A percentile compares a stretch with the other conserved stretches of the same genome.
These are phyloP conservation scores for Hydropsyche betteni DNA, from an alignment of 2,888 invertebrate species.

Conservation along the genomic window DNA sequence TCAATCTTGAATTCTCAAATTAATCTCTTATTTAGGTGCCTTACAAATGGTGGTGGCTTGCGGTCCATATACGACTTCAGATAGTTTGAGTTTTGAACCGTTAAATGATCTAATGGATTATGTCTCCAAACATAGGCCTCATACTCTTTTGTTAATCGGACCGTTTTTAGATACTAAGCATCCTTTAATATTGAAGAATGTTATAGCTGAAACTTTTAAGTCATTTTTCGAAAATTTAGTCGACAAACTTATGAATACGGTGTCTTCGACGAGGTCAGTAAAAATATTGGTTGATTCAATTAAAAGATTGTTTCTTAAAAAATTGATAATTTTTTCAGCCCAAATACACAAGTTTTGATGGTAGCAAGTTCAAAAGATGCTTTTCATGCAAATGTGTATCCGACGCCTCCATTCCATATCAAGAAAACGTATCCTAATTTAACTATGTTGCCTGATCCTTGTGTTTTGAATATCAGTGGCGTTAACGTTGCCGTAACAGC, in stretches of 20 bases:
- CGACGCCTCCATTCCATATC: slow-evolving; percentile 79
- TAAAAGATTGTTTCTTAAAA: slow-evolving; percentile 19
- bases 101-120: slow-evolving; percentile 78
- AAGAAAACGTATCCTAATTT: slow-evolving; percentile 70
- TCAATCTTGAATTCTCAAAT: neutral
- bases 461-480: slow-evolving; percentile 79
- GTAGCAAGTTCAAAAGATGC: slow-evolving; percentile 81
- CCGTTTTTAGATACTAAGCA: slow-evolving; percentile 84
- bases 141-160: slow-evolving; percentile 83
- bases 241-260: slow-evolving; percentile 69
- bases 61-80: slow-evolving; percentile 84
- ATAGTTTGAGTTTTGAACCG: slow-evolving; percentile 82
- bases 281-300: slow-evolving; percentile 22
- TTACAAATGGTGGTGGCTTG: slow-evolving; percentile 78
- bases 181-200: slow-evolving; percentile 68
- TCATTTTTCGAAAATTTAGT: slow-evolving; percentile 78
- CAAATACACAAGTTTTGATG: slow-evolving; percentile 75
- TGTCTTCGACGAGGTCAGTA: slow-evolving; percentile 67
- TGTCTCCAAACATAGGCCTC: slow-evolving; percentile 74
- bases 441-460: slow-evolving; percentile 82
- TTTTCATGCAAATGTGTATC: slow-evolving; percentile 82
- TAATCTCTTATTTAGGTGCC: slow-evolving; percentile 58
- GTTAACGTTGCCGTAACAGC: slow-evolving; percentile 82
- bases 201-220: slow-evolving; percentile 75
- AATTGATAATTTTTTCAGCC: slow-evolving; percentile 61